These are phyloP conservation scores for Aphidius ervi DNA, from an alignment of 1,140 invertebrate genomes.

Conservation along the genomic window DNA sequence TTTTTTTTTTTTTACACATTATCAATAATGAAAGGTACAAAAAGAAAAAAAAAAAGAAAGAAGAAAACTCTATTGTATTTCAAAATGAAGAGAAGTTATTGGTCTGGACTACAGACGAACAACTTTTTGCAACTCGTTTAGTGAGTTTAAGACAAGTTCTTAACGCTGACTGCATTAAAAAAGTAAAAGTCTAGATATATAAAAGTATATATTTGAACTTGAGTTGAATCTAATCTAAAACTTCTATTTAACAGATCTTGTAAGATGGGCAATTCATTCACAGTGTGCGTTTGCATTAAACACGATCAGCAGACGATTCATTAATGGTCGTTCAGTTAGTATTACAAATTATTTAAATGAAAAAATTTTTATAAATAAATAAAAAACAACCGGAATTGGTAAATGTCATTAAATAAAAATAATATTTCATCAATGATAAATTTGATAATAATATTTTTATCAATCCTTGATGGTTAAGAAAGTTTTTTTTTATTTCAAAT, in stretches of 20 bases:
- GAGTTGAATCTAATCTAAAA: slow-evolving; percentile 38
- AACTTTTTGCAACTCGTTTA: slow-evolving; percentile 40
- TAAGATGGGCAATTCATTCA: slow-evolving; percentile 16
- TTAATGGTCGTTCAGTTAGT: too few relatives aligned
- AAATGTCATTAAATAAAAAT: too few relatives aligned
- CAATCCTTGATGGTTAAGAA: too few relatives aligned
- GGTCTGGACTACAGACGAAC: slow-evolving; percentile 15
- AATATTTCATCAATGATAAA: too few relatives aligned
- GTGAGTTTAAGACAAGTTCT: slow-evolving; percentile 35
- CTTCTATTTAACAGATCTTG: slow-evolving; percentile 36
- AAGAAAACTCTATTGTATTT: slow-evolving; percentile 2
- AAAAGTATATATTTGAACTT: slow-evolving; percentile 15
- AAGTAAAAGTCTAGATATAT: slow-evolving; percentile 18
- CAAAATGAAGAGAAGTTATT: slow-evolving; percentile 9
- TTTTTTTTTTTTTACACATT: too few relatives aligned
- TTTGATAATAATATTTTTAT: too few relatives aligned
- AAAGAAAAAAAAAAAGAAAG: not conserved
- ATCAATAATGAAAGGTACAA: too few relatives aligned
- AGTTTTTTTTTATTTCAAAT: not conserved
- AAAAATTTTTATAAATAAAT: too few relatives aligned
- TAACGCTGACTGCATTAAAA: slow-evolving; percentile 38
- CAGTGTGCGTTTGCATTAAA: too few relatives aligned
- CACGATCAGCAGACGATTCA: too few relatives aligned
- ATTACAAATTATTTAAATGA: too few relatives aligned
- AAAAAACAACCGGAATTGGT: too few relatives aligned